phyloP scores from a whole-genome alignment of 1,140 invertebrate species.

The Reticulitermes speratus region DNA sequence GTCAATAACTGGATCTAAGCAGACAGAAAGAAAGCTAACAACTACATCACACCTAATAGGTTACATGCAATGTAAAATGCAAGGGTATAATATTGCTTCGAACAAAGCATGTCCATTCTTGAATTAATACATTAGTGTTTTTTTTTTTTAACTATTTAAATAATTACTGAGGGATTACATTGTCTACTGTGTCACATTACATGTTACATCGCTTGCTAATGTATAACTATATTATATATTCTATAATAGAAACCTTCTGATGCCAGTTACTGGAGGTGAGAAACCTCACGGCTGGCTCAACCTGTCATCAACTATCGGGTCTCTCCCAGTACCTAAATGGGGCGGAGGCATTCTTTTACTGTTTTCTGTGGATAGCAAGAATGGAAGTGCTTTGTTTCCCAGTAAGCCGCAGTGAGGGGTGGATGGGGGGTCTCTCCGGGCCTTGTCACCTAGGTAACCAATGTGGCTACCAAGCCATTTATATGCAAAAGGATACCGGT shows the following conservation, averaged over 20 bases:
- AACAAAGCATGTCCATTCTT: conserved; percentile 39
- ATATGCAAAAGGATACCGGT: conserved; percentile 14
- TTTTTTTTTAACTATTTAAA: conserved; percentile 28
- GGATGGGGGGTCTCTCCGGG: conserved; percentile 26
- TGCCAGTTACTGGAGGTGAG: conserved; percentile 22
- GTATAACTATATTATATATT: conserved; percentile 32
- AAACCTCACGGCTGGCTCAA: conserved; percentile 28
- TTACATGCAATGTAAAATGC: conserved; percentile 39
- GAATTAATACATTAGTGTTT: conserved; percentile 33
- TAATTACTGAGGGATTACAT: conserved; percentile 34
- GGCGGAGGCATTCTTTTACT: background rate
- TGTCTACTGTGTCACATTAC: conserved; percentile 29
- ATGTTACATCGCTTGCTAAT: conserved; percentile 30
- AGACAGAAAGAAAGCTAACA: conserved; percentile 34
- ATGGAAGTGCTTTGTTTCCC: conserved; percentile 38
- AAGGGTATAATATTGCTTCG: conserved; percentile 33
- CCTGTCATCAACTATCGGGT: conserved; percentile 12
- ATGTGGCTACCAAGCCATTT: no score
- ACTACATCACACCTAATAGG: conserved; percentile 35
- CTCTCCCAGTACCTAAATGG: conserved; percentile 28
- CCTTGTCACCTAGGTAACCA: background rate
- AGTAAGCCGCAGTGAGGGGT: conserved; percentile 33
- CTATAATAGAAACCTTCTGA: conserved; percentile 25
- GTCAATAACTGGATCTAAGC: conserved; percentile 22
- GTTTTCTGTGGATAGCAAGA: conserved; percentile 33